Conservation (phyloP, 2,113 vertebrate species). For the Bagarius yarrelli region DNA sequence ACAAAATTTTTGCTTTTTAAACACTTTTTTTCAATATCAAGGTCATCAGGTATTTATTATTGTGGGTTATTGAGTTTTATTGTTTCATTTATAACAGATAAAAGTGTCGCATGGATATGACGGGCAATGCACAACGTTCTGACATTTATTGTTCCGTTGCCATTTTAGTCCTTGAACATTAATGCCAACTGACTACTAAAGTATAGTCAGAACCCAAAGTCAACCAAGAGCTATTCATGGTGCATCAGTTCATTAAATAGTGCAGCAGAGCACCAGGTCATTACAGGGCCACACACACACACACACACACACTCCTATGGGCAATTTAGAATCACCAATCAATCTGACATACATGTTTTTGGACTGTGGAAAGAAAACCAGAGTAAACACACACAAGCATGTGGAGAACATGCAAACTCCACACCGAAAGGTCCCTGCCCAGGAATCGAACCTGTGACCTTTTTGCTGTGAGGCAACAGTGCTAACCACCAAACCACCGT, state of each 20-base stretch:
- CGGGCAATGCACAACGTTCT: constrained; percentile 31
- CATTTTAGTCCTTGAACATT: constrained; percentile 44
- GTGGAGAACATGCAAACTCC: no score
- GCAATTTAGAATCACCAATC: no score
- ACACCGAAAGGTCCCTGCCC: no score
- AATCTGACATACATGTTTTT: no score
- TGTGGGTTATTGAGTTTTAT: constrained; percentile 17
- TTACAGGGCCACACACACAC: no score
- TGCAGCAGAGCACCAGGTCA: no score
- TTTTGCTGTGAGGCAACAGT: no score
- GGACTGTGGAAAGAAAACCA: no score
- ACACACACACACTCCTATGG: no score
- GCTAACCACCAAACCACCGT: no score
- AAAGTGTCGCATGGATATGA: constrained; percentile 39
- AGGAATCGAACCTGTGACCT: no score
- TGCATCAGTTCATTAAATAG: neutral
- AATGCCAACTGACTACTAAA: constrained; percentile 44
- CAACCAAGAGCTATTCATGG: neutral
- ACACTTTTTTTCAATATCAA: constrained; percentile 23
- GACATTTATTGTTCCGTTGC: constrained; percentile 32
- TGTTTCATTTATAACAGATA: constrained; percentile 37
- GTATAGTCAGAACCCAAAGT: neutral
- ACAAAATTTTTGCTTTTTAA: neutral
- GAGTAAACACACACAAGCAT: no score
- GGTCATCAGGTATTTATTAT: constrained; percentile 19